Base-by-base conservation (phyloP, 1,140 invertebrate genomes). In the Stegodyphus mimosarum region DNA sequence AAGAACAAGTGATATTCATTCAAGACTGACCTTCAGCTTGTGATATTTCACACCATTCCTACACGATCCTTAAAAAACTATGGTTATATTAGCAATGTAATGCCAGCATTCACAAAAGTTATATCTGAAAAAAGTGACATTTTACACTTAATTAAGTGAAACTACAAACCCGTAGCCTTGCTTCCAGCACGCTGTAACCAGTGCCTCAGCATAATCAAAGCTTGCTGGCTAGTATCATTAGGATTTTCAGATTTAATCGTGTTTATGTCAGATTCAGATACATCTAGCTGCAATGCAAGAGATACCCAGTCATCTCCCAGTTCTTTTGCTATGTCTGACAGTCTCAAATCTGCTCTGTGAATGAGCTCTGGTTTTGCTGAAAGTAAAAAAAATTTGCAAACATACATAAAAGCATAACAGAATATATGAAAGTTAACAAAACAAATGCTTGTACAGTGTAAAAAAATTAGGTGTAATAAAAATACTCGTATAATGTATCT, bases 311-410 rank as follows among this genome's bases (percentile, higher is more conserved):
- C 97, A 87, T 95, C 94, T 64, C 95, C 96, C 11, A 99, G 90
- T n/a, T 97, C 91, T 91, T 98, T 97, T 67, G 96, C 97, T 87
- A 99, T 96, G 89, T 98, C 97, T 15, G 96, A 95, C 84, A 99
- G 91, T 87, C 96, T 94, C 83, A 96, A 93, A 87, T 95, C 94
- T 50, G 94, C 95, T 88, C 94, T 91, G 88, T 95, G 94, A 87
- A 95, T 94, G 7, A 93, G 92, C 83, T 95, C 94, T 52, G 93
- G 92, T 90, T 92, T 92, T 53, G 88, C 88, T 90, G 83, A 17
- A 63, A 70, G 49, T 63, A 17, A 60, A 33, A 67, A 67, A 7
- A n/a, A 67, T 17, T 60, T n/a, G n/a, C 9, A 60, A 60, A 60
- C 55, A 9, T 60, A 60, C 5, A 60, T 60, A 60, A 10, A 60